Evolutionary conservation across 2,113 vertebrate genomes (phyloP).

Genomic region (Psilopsiagon aymara): DNA sequence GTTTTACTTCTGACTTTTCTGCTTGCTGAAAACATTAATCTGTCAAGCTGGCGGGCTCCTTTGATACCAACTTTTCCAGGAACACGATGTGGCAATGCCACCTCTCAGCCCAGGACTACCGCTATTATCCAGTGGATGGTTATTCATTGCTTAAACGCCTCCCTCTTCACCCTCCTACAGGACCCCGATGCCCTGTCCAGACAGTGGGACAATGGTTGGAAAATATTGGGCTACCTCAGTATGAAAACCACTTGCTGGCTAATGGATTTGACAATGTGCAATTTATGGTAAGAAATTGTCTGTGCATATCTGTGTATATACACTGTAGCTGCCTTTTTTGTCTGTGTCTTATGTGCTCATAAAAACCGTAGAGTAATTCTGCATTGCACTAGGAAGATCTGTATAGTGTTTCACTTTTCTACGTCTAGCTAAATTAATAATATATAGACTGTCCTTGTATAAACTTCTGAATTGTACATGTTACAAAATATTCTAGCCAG

Average conservation of each 20-base stretch:
- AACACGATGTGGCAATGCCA: conserved; percentile 99
- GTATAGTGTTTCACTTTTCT: conserved; percentile 47
- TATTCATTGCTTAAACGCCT: conserved; percentile 97
- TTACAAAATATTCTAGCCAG: conserved; percentile 24
- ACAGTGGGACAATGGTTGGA: conserved; percentile 98
- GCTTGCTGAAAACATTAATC: conserved; percentile 79
- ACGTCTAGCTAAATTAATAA: conserved; percentile 54
- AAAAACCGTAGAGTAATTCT: conserved; percentile 67
- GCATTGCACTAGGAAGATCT: conserved; percentile 59
- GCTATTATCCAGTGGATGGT: conserved; percentile 97
- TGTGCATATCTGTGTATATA: conserved; percentile 60
- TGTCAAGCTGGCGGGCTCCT: conserved; percentile 96
- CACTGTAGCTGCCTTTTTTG: conserved; percentile 74
- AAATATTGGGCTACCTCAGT: conserved; percentile 98
- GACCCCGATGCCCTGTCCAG: conserved; percentile 95
- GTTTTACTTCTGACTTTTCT: conserved; percentile 79
- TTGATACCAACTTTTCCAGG: conserved; percentile 96
- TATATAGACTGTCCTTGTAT: conserved; percentile 45
- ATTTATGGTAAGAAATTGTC: conserved; percentile 92
- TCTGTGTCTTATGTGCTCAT: conserved; percentile 73
- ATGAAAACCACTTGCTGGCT: conserved; percentile 98
- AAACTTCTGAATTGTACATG: conserved; percentile 47
- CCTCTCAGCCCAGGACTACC: conserved; percentile 98
- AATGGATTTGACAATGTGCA: conserved; percentile 99
- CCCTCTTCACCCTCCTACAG: conserved; percentile 98